These are phyloP conservation scores for Drosophila lowei DNA, from an alignment of 1,140 invertebrate species.

Conservation along the genomic window DNA sequence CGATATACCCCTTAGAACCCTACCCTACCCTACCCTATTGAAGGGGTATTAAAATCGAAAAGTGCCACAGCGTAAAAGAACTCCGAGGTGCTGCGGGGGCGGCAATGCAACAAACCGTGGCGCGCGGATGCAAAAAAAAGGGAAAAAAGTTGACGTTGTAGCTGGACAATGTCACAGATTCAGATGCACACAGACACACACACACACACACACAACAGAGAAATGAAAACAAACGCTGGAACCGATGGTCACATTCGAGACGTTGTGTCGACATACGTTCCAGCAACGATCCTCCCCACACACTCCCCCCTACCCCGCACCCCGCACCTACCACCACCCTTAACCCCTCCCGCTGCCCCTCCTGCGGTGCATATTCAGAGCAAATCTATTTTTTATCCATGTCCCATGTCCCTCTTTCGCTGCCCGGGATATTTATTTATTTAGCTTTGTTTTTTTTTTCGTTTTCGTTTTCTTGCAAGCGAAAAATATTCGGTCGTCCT, in stretches of 20 bases:
- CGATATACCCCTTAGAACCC: too few relatives aligned
- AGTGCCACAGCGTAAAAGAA: too few relatives aligned
- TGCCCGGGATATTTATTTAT: conserved; percentile 75
- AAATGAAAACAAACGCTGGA: conserved; percentile 24
- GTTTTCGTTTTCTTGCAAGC: conserved; percentile 45
- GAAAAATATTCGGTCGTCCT: conserved; percentile 47
- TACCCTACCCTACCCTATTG: too few relatives aligned
- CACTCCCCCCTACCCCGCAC: neutral
- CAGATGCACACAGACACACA: conserved; percentile 17
- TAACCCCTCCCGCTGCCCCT: neutral
- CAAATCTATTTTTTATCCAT: conserved; percentile 71
- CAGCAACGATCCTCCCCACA: conserved; percentile 1
- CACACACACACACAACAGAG: conserved; percentile 20
- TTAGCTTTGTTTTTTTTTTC: conserved; percentile 62
- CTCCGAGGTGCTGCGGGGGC: too few relatives aligned
- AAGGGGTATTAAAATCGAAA: neutral
- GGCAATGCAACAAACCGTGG: conserved; percentile 42
- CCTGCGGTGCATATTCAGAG: conserved; percentile 45
- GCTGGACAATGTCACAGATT: conserved; percentile 60
- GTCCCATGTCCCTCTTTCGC: conserved; percentile 2
- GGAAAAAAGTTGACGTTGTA: conserved; percentile 24
- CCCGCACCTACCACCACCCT: too few relatives aligned
- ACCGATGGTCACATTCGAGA: conserved; percentile 36
- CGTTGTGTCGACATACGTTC: conserved; percentile 34
- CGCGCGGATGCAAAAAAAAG: neutral